Base-by-base conservation (phyloP, 2,888 invertebrate species). In the Ditula angustiorana region DNA sequence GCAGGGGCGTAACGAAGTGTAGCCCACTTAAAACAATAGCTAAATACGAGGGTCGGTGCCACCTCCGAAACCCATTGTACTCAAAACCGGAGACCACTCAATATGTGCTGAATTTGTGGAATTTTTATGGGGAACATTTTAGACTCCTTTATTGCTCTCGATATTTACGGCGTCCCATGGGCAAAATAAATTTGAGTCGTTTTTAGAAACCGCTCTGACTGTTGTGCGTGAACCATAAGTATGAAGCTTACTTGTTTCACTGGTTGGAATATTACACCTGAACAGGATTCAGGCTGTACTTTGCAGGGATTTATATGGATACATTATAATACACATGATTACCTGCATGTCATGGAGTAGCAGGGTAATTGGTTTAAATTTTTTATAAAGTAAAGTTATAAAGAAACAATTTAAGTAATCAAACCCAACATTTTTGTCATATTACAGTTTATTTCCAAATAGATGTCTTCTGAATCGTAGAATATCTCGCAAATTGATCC, bases 21-120 rank as follows among this genome's bases (percentile, higher is more conserved):
- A 82, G 81, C 81, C 83, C 87, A 90, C 90, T 92, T 92, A 90
- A 92, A 92, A 92, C 92, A 92, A 92, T 92, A 90, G 91, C 91
- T 80, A 86, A 91, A 90, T 86, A 85, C 85, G 78, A 85, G 90
- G 89, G 90, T 83, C 80, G 86, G 81, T 80, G 81, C 77, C 73
- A 75, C 80, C 82, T 83, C 75, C 70, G 71, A 69, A 73, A 74
- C 83, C 87, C 81, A 85, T 64, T 64, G 64, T 87, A 81, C 88
- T 89, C 85, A 83, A 80, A 83, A 83, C 80, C 75, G 74, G 79
- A 86, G 85, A 85, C 83, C 89, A 87, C 91, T 92, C 87, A 82
- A 90, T 89, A 88, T 86, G 82, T 88, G 92, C 91, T 90, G 91
- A 91, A 89, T 88, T 85, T 79, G 83, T 81, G 80, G 83, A 86